A percentile compares a stretch with the other conserved stretches of the same genome.
phyloP scores from a whole-genome alignment of 2,113 vertebrate genomes.

The Zapornia atra region DNA sequence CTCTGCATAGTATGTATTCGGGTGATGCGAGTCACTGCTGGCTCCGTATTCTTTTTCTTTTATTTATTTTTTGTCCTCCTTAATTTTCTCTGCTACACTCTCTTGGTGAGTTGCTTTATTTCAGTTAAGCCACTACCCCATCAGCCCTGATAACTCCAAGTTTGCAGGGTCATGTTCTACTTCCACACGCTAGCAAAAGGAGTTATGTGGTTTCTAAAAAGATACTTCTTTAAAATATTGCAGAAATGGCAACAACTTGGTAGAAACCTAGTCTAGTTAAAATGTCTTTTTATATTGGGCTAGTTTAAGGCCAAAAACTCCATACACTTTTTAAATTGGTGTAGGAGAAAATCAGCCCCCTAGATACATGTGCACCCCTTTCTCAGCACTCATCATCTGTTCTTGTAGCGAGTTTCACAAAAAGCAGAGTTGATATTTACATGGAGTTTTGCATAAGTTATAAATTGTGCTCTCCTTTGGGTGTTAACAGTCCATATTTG shows the following conservation, averaged over 20 bases:
- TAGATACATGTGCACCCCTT: not conserved
- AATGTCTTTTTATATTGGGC: not conserved
- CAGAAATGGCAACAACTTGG: not conserved
- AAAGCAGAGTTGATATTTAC: not conserved
- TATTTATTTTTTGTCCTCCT: rapidly evolving
- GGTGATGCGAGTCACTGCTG: not conserved
- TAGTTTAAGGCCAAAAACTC: not conserved
- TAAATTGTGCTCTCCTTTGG: not conserved
- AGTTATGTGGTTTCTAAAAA: not conserved
- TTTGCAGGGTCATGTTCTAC: not conserved
- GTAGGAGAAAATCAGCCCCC: not conserved
- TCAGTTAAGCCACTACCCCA: not conserved
- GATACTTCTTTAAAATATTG: not conserved
- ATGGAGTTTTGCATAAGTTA: not conserved
- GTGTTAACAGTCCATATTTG: not conserved
- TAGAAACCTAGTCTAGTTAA: not conserved
- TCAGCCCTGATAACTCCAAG: rapidly evolving
- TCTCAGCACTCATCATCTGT: not conserved
- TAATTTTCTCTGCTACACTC: not conserved
- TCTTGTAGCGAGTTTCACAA: not conserved
- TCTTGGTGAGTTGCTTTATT: not conserved
- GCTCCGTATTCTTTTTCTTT: not conserved
- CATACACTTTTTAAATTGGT: not conserved
- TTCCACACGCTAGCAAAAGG: not conserved
- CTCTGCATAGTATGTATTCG: not conserved